Conservation (phyloP, 1,140 invertebrate species). For the Epicauta chinensis region DNA sequence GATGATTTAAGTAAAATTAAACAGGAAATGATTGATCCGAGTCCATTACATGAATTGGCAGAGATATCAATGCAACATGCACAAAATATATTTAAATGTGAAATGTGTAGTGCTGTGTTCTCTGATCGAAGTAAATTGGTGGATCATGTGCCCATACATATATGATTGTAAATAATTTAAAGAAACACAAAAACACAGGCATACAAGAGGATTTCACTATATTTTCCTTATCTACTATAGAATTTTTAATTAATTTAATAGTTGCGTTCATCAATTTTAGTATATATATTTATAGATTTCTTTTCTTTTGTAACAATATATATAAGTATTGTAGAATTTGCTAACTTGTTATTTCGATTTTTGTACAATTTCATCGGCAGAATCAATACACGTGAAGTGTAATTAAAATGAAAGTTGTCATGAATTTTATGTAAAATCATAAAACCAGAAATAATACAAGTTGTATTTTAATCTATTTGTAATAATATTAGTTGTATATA, state of each 20-base stretch:
- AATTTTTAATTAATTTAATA: slow-evolving; percentile 1
- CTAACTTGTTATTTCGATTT: no score
- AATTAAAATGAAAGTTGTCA: no score
- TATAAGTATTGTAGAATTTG: no score
- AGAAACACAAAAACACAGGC: not conserved
- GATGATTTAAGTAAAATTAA: slow-evolving; percentile 6
- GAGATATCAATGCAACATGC: slow-evolving; percentile 43
- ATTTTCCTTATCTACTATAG: not conserved
- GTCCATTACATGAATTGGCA: slow-evolving; percentile 46
- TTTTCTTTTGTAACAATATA: no score
- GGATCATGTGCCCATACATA: slow-evolving; percentile 72
- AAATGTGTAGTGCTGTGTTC: slow-evolving; percentile 74
- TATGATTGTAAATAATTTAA: slow-evolving; percentile 50
- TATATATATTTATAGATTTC: not conserved
- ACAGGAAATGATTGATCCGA: slow-evolving; percentile 49
- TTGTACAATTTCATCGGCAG: no score
- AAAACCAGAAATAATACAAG: not conserved
- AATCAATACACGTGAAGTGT: no score
- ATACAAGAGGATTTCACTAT: not conserved
- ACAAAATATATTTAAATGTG: slow-evolving; percentile 55
- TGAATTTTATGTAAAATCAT: no score
- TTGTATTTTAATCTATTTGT: slow-evolving; percentile 7
- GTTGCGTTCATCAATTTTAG: not conserved
- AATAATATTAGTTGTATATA: slow-evolving; percentile 2
- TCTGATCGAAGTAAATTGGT: slow-evolving; percentile 62